Percentiles rank a stretch among this genome's conserved stretches.
Conservation (phyloP, 2,113 vertebrate species). For the Ochotona princeps region DNA sequence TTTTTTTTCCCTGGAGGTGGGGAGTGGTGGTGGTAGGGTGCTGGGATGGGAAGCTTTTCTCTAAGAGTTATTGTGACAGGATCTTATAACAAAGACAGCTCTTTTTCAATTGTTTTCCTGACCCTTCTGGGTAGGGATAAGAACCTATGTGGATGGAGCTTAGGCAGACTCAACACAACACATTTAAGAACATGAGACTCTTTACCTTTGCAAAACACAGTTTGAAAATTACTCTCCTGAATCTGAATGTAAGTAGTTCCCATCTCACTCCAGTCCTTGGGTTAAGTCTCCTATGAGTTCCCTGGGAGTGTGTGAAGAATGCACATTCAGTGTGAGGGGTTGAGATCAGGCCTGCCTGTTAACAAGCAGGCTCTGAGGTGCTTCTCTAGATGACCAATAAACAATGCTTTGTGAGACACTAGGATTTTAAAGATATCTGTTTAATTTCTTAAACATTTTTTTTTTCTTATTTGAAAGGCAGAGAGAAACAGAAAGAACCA, state of each 20-base stretch:
- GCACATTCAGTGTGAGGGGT: neutral
- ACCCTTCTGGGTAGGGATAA: neutral
- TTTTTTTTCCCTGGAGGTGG: neutral
- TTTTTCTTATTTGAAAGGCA: too few species aligned
- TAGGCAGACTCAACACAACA: neutral
- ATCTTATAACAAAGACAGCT: slow-evolving; percentile 53
- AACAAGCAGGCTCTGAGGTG: neutral
- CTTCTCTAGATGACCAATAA: neutral
- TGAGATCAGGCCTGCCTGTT: neutral
- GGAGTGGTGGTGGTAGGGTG: neutral
- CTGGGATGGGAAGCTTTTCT: neutral
- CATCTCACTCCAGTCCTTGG: neutral
- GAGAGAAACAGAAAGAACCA: too few species aligned
- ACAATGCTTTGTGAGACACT: neutral
- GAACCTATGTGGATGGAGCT: neutral
- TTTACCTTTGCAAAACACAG: slow-evolving; percentile 2
- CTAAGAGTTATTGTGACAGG: slow-evolving; percentile 32
- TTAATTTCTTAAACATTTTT: too few species aligned
- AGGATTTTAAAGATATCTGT: too few species aligned
- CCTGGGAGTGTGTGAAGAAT: neutral
- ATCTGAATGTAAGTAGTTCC: neutral
- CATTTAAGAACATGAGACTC: slow-evolving; percentile 43
- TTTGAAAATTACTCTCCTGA: slow-evolving; percentile 43
- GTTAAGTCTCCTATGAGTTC: slow-evolving; percentile 3
- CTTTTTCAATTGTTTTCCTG: slow-evolving; percentile 55